phyloP scores from a whole-genome alignment of 2,888 invertebrate genomes.

The Ochropleura plecta region DNA sequence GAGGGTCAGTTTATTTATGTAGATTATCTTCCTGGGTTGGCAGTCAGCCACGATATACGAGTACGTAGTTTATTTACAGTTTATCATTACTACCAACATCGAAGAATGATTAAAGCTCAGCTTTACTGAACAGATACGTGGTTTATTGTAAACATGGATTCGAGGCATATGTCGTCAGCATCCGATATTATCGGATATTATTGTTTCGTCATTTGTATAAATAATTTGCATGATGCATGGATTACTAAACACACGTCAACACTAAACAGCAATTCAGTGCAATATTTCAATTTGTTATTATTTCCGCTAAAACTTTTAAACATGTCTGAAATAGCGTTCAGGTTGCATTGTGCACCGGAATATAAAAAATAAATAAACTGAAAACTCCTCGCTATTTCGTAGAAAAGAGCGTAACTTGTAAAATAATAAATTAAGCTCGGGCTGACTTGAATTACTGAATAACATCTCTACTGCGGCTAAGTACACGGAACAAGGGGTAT shows the following conservation, averaged over 20 bases:
- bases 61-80: slow-evolving; percentile 19
- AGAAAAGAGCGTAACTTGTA: slow-evolving; percentile 44
- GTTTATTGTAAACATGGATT: not conserved
- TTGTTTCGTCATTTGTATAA: slow-evolving; percentile 10
- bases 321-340: slow-evolving; percentile 7
- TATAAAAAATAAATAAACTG: slow-evolving; percentile 36
- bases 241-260: slow-evolving; percentile 13
- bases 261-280: slow-evolving; percentile 4
- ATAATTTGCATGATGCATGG: slow-evolving; percentile 10
- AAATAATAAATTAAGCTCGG: slow-evolving; percentile 59
- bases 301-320: slow-evolving; percentile 17
- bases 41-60: slow-evolving; percentile 9
- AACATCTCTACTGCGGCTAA: slow-evolving; percentile 53
- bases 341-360: slow-evolving; percentile 21
- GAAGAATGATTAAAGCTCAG: slow-evolving; percentile 12
- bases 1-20: slow-evolving; percentile 6
- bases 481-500: slow-evolving; percentile 22
- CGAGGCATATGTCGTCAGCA: not conserved
- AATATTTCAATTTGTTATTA: slow-evolving; percentile 26
- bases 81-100: slow-evolving; percentile 27
- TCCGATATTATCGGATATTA: slow-evolving; percentile 13
- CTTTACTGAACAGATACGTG: not conserved
- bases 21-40: slow-evolving; percentile 1
- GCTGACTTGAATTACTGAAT: slow-evolving; percentile 56
- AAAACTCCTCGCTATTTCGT: slow-evolving; percentile 8